Conservation (phyloP, 2,888 invertebrate species). For the Melanchra persicariae region DNA sequence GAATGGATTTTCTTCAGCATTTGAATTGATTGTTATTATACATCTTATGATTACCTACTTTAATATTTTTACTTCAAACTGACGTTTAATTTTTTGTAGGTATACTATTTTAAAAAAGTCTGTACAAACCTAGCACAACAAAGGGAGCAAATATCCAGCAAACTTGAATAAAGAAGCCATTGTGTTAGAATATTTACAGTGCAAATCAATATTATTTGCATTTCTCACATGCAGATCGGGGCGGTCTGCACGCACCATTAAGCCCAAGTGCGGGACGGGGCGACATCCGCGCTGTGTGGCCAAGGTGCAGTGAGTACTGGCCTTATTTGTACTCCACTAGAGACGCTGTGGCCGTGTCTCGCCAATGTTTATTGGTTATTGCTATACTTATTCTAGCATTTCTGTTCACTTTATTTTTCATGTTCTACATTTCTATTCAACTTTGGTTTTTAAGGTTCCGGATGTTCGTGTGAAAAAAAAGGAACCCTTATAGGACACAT, state of each 20-base stretch:
- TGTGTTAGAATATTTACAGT: constrained; percentile 40
- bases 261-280: constrained; percentile 62
- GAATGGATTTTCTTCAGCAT: not conserved
- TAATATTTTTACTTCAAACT: not conserved
- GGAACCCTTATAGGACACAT: too few relatives aligned
- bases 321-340: constrained; percentile 58
- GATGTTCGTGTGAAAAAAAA: too few relatives aligned
- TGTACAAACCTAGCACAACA: not conserved
- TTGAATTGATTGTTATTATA: not conserved
- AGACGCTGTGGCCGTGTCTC: constrained; percentile 42
- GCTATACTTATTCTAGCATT: constrained; percentile 19
- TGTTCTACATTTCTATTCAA: not conserved
- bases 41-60: not conserved
- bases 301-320: constrained; percentile 54
- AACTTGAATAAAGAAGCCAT: constrained; percentile 39
- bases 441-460: constrained; percentile 8
- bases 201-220: constrained; percentile 58
- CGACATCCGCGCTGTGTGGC: constrained; percentile 58
- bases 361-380: constrained; percentile 30
- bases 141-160: not conserved
- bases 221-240: constrained; percentile 61
- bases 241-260: constrained; percentile 69
- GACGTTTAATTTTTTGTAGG: not conserved
- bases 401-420: constrained; percentile 24
- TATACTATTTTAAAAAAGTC: not conserved